Evolutionary conservation across 2,888 invertebrate species (phyloP), one percentile per base, ranked within the genome.

Genomic region (Marasmarcha lunaedactyla): DNA sequence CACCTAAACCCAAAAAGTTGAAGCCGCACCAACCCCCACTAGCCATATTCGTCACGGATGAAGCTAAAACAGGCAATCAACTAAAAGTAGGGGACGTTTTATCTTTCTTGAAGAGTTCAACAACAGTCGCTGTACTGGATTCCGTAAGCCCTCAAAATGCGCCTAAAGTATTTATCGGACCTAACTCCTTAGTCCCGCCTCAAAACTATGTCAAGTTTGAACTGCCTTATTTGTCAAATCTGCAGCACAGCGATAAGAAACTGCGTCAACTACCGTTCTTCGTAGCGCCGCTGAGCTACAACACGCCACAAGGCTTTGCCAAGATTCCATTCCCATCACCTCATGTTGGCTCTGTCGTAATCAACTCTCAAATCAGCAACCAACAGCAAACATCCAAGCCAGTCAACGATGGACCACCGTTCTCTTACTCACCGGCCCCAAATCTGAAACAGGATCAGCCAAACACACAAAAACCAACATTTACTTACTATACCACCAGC

Each of bases 251-350:
- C 7, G 90, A 91, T 52, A 85, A 88, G 41, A 91, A 91, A 66
- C 84, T 92, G 1, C 88, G 89, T 39, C 89, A 91, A 48, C 64
- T 93, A 1, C 92, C 93, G 0, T 94, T 94, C 69, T 94, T 94
- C 53, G 94, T 94, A 5, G 94, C 94, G 1, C 94, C 94, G 0
- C 67, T 93, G 14, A 94, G 92, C 55, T 94, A 93, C 55, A 89
- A 90, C 49, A 89, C 93, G n/a, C 94, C 93, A 0, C 84, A 87
- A 36, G 94, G 94, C 2, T 94, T 92, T 58, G 90, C 92, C 0
- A 94, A 94, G 71, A 94, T 94, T 46, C 89, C 93, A 0, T 87
- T 94, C 60, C 94, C 94, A 0, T 90, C 93, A 10, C 94, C 94
- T 0, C 94, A 94, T 54, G 93, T 94, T 0, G 94, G 94, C 1